Conservation (phyloP, 2,113 vertebrate genomes). For the Stomatorhinus ivindoensis region DNA sequence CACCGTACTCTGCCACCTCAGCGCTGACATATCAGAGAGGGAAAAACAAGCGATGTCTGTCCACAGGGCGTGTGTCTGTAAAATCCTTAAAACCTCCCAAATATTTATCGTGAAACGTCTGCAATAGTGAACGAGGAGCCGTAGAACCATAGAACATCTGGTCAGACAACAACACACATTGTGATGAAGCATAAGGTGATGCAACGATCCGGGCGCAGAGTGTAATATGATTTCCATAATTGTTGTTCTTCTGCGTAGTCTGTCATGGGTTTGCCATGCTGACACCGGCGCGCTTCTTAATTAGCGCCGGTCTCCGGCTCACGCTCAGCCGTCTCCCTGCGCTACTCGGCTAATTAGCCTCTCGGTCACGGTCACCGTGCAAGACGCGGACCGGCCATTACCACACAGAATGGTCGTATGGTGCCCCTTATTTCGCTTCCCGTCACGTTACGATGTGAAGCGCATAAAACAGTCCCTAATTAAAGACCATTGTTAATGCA, state of each 20-base stretch:
- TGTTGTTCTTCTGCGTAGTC: conserved; percentile 12
- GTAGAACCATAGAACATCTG: neutral
- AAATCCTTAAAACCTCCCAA: neutral
- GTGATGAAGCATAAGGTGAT: conserved; percentile 60
- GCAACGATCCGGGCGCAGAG: conserved; percentile 61
- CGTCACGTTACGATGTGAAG: neutral
- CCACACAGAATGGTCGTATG: neutral
- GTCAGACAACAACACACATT: conserved; percentile 46
- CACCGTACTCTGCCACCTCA: neutral
- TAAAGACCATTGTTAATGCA: neutral
- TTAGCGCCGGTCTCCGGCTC: conserved; percentile 16
- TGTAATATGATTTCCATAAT: conserved; percentile 58
- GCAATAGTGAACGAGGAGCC: neutral
- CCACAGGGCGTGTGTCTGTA: neutral
- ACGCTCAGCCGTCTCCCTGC: neutral
- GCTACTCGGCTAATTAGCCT: neutral
- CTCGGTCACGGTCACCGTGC: neutral
- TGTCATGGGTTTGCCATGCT: conserved; percentile 12
- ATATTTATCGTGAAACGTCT: neutral
- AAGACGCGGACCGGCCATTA: neutral
- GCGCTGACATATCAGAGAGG: neutral
- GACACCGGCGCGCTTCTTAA: conserved; percentile 15
- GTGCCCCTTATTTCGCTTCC: neutral
- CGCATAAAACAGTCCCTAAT: neutral
- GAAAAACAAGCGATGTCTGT: neutral